These are phyloP conservation scores for Monoplex corrugatus DNA, from an alignment of 2,888 invertebrate genomes.

Conservation along the genomic window DNA sequence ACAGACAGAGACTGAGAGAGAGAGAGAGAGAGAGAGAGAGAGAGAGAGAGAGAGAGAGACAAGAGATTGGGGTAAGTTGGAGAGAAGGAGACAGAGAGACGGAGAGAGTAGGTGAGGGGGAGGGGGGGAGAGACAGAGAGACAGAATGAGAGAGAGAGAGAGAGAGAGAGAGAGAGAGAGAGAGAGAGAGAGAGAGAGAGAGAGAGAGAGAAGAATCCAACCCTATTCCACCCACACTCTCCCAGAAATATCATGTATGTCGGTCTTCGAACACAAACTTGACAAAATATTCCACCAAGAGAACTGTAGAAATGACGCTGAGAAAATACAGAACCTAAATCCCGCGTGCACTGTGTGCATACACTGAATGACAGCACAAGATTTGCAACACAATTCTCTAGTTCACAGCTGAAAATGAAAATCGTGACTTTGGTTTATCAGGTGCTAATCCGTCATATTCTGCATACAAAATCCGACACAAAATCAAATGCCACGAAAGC, in stretches of 20 bases:
- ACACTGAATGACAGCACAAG: background rate
- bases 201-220: constrained; percentile 34
- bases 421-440: no score
- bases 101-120: background rate
- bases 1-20: background rate
- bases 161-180: background rate
- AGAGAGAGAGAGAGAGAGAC: background rate
- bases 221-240: no score
- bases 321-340: background rate
- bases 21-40: background rate
- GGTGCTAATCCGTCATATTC: no score
- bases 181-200: constrained; percentile 17
- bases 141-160: background rate
- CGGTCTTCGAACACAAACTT: background rate
- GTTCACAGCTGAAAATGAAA: no score
- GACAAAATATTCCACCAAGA: background rate
- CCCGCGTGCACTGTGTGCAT: background rate
- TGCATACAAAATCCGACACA: no score
- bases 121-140: constrained; percentile 4
- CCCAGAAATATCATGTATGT: no score
- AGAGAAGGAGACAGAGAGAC: constrained; percentile 6
- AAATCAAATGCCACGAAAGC: no score
- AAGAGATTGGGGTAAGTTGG: background rate
- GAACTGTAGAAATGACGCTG: background rate
- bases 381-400: background rate